phyloP scores from a whole-genome alignment of 2,888 invertebrate species.

The Hirtodrosophila trivittata region DNA sequence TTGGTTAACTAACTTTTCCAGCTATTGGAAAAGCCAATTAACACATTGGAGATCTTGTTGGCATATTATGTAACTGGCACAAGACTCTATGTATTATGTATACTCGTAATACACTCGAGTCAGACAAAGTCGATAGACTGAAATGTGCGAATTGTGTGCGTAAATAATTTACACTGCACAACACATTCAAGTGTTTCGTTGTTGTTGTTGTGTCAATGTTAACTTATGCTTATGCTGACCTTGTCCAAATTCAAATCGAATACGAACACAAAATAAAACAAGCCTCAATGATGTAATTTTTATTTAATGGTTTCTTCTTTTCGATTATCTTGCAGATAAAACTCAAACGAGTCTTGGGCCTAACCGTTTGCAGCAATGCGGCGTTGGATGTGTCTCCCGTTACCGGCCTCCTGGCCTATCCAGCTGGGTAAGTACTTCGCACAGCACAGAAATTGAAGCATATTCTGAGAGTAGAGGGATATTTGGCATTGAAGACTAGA shows the following conservation, averaged over 20 bases:
- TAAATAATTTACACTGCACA: slow-evolving; percentile 57
- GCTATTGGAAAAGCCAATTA: slow-evolving; percentile 47
- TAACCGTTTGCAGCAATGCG: slow-evolving; percentile 97
- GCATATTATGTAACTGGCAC: slow-evolving; percentile 17
- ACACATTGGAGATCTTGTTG: slow-evolving; percentile 25
- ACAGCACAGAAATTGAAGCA: background rate
- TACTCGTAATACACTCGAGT: slow-evolving; percentile 30
- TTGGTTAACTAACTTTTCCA: background rate
- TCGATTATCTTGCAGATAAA: slow-evolving; percentile 89
- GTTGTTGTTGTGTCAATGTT: slow-evolving; percentile 41
- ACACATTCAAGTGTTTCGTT: slow-evolving; percentile 22
- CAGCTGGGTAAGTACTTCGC: slow-evolving; percentile 96
- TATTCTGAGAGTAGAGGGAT: too few species aligned
- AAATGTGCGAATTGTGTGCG: slow-evolving; percentile 65
- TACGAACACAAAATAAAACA: slow-evolving; percentile 21
- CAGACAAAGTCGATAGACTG: slow-evolving; percentile 18
- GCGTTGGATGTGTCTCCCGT: slow-evolving; percentile 94
- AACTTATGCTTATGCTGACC: slow-evolving; percentile 42
- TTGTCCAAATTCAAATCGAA: slow-evolving; percentile 30
- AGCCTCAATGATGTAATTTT: slow-evolving; percentile 53
- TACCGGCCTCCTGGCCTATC: slow-evolving; percentile 95
- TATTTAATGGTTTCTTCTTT: slow-evolving; percentile 68
- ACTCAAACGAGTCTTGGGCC: slow-evolving; percentile 96
- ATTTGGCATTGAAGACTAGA: background rate
- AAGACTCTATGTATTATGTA: slow-evolving; percentile 1